phyloP scores from a whole-genome alignment of 1,140 invertebrate species.

The Panulirus ornatus region DNA sequence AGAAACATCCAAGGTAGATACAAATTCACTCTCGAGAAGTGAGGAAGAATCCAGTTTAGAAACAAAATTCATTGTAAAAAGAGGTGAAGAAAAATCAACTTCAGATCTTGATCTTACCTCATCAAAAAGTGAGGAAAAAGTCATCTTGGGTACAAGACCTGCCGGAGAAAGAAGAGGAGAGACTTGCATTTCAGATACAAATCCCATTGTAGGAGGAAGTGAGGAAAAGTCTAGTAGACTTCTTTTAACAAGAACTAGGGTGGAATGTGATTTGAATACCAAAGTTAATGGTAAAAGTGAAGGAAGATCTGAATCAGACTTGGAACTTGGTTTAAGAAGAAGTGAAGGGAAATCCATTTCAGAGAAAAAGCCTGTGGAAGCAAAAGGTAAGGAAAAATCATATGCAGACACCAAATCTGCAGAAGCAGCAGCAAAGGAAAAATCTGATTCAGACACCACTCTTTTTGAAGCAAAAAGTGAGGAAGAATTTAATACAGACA shows the following conservation, averaged over 20 bases:
- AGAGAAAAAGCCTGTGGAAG: not conserved
- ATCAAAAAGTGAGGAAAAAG: not conserved
- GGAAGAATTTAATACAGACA: not conserved
- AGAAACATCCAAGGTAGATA: not conserved
- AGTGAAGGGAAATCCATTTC: not conserved
- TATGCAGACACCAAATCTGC: not conserved
- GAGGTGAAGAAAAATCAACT: not conserved
- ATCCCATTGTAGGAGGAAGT: not conserved
- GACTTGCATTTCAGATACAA: not conserved
- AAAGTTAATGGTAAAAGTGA: no score
- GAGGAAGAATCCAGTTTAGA: not conserved
- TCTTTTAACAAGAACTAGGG: no score
- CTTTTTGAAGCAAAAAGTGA: not conserved
- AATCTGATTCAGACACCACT: not conserved
- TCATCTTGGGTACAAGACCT: not conserved
- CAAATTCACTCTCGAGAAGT: not conserved
- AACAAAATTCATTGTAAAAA: not conserved
- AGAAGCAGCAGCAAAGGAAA: not conserved
- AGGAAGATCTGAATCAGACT: not conserved
- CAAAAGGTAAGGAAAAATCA: not conserved
- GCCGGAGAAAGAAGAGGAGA: not conserved
- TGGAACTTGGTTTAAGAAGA: not conserved
- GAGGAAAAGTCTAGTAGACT: no score
- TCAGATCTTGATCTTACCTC: no score
- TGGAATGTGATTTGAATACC: no score